These are phyloP conservation scores for Gasteruption jaculator DNA, from an alignment of 2,888 invertebrate species.

Conservation along the genomic window DNA sequence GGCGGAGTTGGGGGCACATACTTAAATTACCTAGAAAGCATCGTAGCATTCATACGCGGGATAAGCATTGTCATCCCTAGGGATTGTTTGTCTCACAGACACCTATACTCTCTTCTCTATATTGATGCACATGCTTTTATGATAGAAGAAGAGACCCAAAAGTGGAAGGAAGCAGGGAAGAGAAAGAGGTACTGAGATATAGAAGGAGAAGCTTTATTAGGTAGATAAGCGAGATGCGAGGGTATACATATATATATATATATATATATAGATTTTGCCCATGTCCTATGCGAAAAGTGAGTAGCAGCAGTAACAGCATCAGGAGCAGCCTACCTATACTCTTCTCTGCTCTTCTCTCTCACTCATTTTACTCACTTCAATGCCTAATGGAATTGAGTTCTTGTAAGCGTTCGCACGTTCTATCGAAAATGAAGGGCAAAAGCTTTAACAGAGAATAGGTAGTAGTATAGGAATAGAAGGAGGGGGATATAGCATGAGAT, in stretches of 20 bases:
- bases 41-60: conserved; percentile 36
- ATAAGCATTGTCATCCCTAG: conserved; percentile 41
- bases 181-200: conserved; percentile 5
- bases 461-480: conserved; percentile 27
- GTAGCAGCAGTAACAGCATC: no score
- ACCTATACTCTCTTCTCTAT: no score
- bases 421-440: no score
- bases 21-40: conserved; percentile 40
- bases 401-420: conserved; percentile 32
- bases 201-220: conserved; percentile 39
- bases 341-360: no score
- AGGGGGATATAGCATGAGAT: conserved; percentile 38
- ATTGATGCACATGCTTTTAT: conserved; percentile 40
- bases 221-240: conserved; percentile 45
- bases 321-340: no score
- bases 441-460: no score
- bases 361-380: conserved; percentile 45
- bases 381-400: conserved; percentile 46
- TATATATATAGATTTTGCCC: conserved; percentile 39
- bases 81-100: conserved; percentile 43
- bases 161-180: neutral
- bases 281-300: conserved; percentile 36
- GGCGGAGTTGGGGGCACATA: conserved; percentile 19
- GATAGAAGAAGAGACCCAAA: conserved; percentile 22
- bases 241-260: no score